phyloP scores from a whole-genome alignment of 1,140 invertebrate genomes.

The Pomacea maculata region DNA sequence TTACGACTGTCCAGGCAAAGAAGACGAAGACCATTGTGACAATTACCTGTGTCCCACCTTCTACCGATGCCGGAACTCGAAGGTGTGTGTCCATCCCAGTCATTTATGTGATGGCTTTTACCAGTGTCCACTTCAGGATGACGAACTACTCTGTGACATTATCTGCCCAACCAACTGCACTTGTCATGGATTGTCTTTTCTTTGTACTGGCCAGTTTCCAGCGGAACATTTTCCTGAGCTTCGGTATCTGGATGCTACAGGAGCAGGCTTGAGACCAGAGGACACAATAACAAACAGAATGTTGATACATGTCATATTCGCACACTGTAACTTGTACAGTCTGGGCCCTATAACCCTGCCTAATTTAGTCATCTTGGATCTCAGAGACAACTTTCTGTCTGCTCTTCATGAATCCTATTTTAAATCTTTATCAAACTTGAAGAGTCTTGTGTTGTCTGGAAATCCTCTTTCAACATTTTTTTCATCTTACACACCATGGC shows the following conservation, averaged over 20 bases:
- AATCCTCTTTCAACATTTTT: constrained; percentile 4
- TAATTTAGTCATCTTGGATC: constrained; percentile 11
- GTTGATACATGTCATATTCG: background rate
- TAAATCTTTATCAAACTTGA: background rate
- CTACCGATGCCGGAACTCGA: constrained; percentile 9
- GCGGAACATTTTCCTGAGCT: background rate
- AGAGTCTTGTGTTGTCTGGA: constrained; percentile 5
- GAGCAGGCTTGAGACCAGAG: background rate
- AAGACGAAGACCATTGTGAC: constrained; percentile 2
- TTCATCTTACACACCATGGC: background rate
- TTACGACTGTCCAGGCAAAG: background rate
- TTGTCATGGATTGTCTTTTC: constrained; percentile 8
- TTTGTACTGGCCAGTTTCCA: background rate
- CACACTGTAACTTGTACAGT: background rate
- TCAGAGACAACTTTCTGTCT: constrained; percentile 18
- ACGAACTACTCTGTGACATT: constrained; percentile 22
- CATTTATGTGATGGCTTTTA: constrained; percentile 5
- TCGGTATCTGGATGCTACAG: constrained; percentile 6
- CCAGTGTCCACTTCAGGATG: constrained; percentile 24
- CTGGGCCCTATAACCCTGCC: background rate
- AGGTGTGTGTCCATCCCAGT: constrained; percentile 7
- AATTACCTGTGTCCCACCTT: constrained; percentile 20
- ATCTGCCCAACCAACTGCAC: constrained; percentile 34
- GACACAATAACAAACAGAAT: background rate
- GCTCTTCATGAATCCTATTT: background rate